Evolutionary conservation across 1,140 invertebrate species (phyloP).

Genomic region (Cecropterus lyciades): DNA sequence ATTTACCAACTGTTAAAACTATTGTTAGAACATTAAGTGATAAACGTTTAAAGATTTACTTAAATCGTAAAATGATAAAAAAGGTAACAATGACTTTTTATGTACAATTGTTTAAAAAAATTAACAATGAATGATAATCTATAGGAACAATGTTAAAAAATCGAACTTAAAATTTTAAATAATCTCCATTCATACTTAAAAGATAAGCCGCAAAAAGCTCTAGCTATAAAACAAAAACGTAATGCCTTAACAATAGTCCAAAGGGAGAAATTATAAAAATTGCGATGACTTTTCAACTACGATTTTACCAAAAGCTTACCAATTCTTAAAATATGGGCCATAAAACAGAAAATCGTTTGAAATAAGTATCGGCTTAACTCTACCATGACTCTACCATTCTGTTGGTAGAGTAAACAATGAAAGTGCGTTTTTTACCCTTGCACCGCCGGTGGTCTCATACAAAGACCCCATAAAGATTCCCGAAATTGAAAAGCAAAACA

Average conservation of each 20-base stretch:
- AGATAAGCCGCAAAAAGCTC: slow-evolving; percentile 16
- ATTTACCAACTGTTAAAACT: slow-evolving; percentile 26
- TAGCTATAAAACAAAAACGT: slow-evolving; percentile 9
- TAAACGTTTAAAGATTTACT: slow-evolving; percentile 10
- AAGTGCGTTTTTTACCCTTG: slow-evolving; percentile 48
- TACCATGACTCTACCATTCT: slow-evolving; percentile 25
- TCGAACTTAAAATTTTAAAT: not conserved
- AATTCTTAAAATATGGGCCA: not conserved
- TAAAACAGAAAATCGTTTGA: slow-evolving; percentile 9
- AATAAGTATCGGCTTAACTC: not conserved
- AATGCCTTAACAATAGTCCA: slow-evolving; percentile 37
- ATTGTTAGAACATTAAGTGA: slow-evolving; percentile 8
- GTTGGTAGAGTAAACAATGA: slow-evolving; percentile 58
- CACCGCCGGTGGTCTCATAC: slow-evolving; percentile 43
- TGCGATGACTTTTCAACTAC: no score
- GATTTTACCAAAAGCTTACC: not conserved
- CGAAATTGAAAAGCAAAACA: slow-evolving; percentile 35
- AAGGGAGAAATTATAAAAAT: slow-evolving; percentile 50
- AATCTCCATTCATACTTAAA: slow-evolving; percentile 20
- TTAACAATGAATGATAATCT: slow-evolving; percentile 9
- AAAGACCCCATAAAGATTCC: slow-evolving; percentile 27
- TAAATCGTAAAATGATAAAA: not conserved
- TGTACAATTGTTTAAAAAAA: not conserved
- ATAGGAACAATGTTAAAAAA: no score
- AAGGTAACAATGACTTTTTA: slow-evolving; percentile 4